Evolutionary conservation across 2,113 vertebrate species (phyloP).

Genomic region (Alethe diademata): DNA sequence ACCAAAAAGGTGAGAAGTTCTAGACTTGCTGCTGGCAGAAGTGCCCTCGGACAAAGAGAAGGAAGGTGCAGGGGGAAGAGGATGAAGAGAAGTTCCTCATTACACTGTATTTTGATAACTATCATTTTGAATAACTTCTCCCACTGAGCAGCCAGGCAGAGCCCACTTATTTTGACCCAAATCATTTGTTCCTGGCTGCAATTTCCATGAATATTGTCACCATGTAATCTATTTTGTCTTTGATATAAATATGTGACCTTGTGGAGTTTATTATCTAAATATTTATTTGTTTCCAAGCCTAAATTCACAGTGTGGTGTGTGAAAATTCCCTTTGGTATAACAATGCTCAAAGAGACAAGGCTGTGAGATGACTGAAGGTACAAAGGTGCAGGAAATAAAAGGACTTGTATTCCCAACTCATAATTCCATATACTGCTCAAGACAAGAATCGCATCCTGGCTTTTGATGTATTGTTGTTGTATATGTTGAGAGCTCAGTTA

Average conservation of each 20-base stretch:
- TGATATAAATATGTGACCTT: not conserved
- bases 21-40: not conserved
- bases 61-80: not conserved
- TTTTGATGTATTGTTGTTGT: constrained; percentile 48
- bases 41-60: not conserved
- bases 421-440: not conserved
- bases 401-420: not conserved
- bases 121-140: not conserved
- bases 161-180: not conserved
- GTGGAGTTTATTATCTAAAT: not conserved
- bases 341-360: constrained; percentile 28
- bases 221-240: not conserved
- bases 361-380: not conserved
- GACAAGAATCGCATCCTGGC: not conserved
- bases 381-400: constrained; percentile 14
- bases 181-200: not conserved
- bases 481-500: constrained; percentile 42
- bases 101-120: not conserved
- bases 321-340: not conserved
- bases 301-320: not conserved
- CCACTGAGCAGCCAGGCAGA: not conserved
- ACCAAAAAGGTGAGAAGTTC: not conserved
- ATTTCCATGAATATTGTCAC: not conserved
- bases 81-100: not conserved
- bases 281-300: constrained; percentile 8